Evolutionary conservation across 1,140 invertebrate species (phyloP).

Genomic region (Eueides isabella): DNA sequence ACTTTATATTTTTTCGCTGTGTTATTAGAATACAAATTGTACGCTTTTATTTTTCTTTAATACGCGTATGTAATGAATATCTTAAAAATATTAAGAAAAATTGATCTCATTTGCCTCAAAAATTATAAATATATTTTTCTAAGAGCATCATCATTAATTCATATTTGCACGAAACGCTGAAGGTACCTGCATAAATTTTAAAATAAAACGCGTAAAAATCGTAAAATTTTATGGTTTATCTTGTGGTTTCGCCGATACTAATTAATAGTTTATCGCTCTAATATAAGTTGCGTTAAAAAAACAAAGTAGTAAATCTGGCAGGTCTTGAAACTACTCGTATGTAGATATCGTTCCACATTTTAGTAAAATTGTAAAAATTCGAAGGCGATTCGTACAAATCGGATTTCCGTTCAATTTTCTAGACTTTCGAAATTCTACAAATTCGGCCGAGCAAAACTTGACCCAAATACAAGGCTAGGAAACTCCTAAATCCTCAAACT

Average conservation of each 20-base stretch:
- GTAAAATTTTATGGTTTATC: constrained; percentile 21
- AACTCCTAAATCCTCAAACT: constrained; percentile 53
- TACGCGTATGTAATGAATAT: no score
- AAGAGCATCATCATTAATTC: background rate
- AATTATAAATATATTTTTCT: background rate
- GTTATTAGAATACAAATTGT: no score
- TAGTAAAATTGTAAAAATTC: constrained; percentile 58
- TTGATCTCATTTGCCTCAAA: background rate
- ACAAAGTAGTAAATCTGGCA: constrained; percentile 28
- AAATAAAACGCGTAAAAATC: constrained; percentile 4
- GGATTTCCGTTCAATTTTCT: constrained; percentile 77
- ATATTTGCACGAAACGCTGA: background rate
- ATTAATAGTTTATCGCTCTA: constrained; percentile 25
- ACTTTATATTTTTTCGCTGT: no score
- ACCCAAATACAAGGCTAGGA: constrained; percentile 60
- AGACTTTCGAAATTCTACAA: constrained; percentile 60
- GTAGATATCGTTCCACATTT: constrained; percentile 55
- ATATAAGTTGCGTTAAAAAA: constrained; percentile 21
- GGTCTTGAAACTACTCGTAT: constrained; percentile 31
- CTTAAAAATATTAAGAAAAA: no score
- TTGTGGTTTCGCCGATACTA: constrained; percentile 20
- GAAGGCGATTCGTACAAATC: constrained; percentile 65
- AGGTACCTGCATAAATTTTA: background rate
- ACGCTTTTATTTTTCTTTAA: no score
- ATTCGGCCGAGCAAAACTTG: constrained; percentile 54